Percentiles rank a stretch among this genome's conserved stretches.
Conservation (phyloP, 2,888 invertebrate species). For the Oligia strigilis region DNA sequence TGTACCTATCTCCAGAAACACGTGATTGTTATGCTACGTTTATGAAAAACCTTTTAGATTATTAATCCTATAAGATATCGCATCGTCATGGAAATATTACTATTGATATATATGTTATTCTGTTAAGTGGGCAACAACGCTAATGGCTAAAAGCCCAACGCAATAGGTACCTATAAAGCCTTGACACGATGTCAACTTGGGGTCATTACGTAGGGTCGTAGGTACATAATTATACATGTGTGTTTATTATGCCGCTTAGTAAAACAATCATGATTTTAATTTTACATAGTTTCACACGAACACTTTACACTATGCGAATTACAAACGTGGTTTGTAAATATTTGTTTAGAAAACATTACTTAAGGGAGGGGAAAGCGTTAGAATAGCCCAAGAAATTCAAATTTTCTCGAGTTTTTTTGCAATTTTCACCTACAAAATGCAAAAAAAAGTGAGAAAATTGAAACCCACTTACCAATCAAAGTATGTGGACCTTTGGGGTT, state of each 20-base stretch:
- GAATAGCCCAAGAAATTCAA: too few relatives aligned
- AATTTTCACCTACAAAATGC: too few relatives aligned
- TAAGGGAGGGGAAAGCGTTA: too few relatives aligned
- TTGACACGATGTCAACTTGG: slow-evolving; percentile 25
- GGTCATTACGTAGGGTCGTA: neutral
- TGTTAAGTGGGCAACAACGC: neutral
- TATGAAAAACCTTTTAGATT: neutral
- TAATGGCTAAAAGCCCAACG: neutral
- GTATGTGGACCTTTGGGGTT: too few relatives aligned
- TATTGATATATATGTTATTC: neutral
- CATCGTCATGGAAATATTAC: neutral
- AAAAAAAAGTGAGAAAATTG: too few relatives aligned
- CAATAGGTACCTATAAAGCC: neutral
- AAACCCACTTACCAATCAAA: too few relatives aligned
- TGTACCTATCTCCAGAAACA: neutral
- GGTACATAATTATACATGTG: slow-evolving; percentile 1
- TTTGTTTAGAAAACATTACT: neutral
- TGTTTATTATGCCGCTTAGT: slow-evolving; percentile 37
- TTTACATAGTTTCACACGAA: slow-evolving; percentile 34
- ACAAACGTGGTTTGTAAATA: neutral
- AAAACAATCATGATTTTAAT: slow-evolving; percentile 37
- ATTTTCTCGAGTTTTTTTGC: too few relatives aligned
- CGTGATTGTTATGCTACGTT: neutral
- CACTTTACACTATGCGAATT: neutral
- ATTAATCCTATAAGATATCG: neutral